Evolutionary conservation across 2,113 vertebrate species (phyloP).

Genomic region (Synodontis membranacea): DNA sequence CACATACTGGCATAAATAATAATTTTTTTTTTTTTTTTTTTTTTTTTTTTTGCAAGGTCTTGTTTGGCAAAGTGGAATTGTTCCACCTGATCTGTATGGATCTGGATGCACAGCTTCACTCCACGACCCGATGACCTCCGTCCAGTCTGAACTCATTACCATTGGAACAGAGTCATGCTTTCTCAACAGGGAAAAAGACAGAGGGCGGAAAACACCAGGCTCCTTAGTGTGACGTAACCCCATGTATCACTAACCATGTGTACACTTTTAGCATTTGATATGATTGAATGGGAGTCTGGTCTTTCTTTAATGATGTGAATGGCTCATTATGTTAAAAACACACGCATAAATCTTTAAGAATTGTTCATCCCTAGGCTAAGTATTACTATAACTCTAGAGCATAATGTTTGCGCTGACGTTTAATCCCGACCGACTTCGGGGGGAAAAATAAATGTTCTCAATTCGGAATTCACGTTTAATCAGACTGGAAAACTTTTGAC

Average conservation of each 20-base stretch:
- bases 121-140: neutral
- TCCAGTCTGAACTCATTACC: constrained; percentile 4
- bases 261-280: neutral
- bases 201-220: neutral
- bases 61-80: neutral
- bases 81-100: neutral
- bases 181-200: neutral
- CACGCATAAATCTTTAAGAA: neutral
- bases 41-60: neutral
- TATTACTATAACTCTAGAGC: no score
- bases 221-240: neutral
- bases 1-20: neutral
- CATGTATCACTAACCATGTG: neutral
- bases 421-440: neutral
- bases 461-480: no score
- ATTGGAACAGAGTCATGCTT: neutral
- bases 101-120: neutral
- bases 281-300: neutral
- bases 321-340: neutral
- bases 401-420: no score
- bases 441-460: neutral
- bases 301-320: neutral
- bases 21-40: neutral
- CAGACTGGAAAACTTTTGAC: no score
- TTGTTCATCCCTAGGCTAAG: no score